Evolutionary conservation across 2,797 vertebrate species (phyloP).

Genomic region (Hyperoplus lanceolatus): DNA sequence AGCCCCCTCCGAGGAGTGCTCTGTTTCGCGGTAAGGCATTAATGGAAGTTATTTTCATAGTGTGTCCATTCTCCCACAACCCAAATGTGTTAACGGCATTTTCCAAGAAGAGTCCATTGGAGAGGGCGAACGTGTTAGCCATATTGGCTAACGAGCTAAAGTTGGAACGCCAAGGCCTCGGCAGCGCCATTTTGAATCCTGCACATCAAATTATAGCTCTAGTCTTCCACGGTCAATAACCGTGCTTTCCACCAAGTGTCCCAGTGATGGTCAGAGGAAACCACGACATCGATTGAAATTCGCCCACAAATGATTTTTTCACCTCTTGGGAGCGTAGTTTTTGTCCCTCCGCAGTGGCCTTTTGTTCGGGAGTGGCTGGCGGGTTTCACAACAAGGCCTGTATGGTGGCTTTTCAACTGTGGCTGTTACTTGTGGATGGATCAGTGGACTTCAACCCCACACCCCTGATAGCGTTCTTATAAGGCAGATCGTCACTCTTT

Average conservation of each 20-base stretch:
- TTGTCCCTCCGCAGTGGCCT: constrained; percentile 53
- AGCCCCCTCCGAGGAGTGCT: constrained; percentile 74
- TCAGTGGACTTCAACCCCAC: constrained; percentile 72
- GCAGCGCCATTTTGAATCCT: constrained; percentile 87
- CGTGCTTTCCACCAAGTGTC: constrained; percentile 27
- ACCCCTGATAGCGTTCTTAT: constrained; percentile 48
- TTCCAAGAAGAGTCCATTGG: constrained; percentile 71
- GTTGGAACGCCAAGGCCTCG: constrained; percentile 70
- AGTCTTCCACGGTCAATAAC: constrained; percentile 40
- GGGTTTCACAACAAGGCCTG: constrained; percentile 55
- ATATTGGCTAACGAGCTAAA: constrained; percentile 68
- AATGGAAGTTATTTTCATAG: constrained; percentile 80
- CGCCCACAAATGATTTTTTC: constrained; percentile 28
- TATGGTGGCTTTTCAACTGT: constrained; percentile 57
- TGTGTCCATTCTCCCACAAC: constrained; percentile 79
- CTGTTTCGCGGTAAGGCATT: constrained; percentile 75
- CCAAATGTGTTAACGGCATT: constrained; percentile 58
- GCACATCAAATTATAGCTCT: constrained; percentile 64
- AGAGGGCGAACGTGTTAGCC: constrained; percentile 63
- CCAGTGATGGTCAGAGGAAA: constrained; percentile 42
- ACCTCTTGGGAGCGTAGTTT: constrained; percentile 49
- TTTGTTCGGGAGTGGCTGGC: constrained; percentile 84
- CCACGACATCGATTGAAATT: constrained; percentile 50
- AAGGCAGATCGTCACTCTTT: constrained; percentile 40
- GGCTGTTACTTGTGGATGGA: constrained; percentile 71